Base-by-base conservation (phyloP, 2,888 invertebrate species). In the Saturnia pavonia region DNA sequence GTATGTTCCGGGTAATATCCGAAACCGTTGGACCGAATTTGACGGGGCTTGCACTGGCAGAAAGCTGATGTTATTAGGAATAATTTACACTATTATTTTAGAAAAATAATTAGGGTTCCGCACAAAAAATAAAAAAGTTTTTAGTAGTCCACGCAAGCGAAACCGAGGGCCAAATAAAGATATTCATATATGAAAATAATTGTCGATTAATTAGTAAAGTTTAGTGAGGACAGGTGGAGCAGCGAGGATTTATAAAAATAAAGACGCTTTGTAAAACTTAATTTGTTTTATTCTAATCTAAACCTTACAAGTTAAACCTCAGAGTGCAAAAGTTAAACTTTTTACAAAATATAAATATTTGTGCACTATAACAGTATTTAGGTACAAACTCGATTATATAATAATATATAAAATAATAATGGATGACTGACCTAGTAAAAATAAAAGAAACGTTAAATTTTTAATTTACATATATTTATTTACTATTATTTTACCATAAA, bases 281-380 rank as follows among this genome's bases (percentile, higher is more conserved):
- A 9, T 65, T 40, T 77, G 78, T 76, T 82, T 86, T 87, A 85
- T 84, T 88, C 89, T 87, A 83, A 79, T 85, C 90, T 91, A 90
- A 85, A 78, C 82, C 86, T 88, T 89, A 87, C 77, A 86, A 85
- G 82, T 88, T 90, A 91, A 88, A 84, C 83, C 88, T 92, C 92
- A 82, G 85, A 85, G 90, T 91, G 92, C 89, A 85, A 85, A 83
- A 85, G 75, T 72, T 81, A 81, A 83, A 79, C 88, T 92, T 92
- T 92, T 89, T 91, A 91, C 90, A 91, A 85, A 80, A 81, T 78
- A 83, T 84, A 83, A 85, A 82, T 77, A 79, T 74, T 74, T 79
- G 79, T 78, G 79, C 78, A 27, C 6, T 73, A 77, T 74, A 77
- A 76, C 77, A 78, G 73, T 78, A 25, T 27, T 27, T 25, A 57